Percentiles rank a stretch among this genome's conserved stretches.
phyloP scores from a whole-genome alignment of 2,113 vertebrate species.

The Acanthisitta chloris region DNA sequence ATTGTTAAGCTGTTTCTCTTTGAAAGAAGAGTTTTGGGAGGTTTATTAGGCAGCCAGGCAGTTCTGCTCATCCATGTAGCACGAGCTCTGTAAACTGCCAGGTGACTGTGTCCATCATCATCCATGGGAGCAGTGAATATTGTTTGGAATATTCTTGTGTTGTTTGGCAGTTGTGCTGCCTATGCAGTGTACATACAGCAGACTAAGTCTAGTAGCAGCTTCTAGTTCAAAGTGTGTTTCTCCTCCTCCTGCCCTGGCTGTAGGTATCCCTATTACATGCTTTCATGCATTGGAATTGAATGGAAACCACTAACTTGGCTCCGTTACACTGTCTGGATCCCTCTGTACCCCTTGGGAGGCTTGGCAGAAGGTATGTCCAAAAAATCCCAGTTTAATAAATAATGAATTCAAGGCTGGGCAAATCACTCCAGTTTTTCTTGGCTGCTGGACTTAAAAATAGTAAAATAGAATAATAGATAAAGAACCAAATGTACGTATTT shows the following conservation, averaged over 20 bases:
- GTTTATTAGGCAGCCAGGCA: not conserved
- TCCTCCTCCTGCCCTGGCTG: not conserved
- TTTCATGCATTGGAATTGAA: constrained; percentile 87
- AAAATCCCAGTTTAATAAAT: not conserved
- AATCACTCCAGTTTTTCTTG: not conserved
- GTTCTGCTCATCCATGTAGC: not conserved
- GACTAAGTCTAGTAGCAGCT: not conserved
- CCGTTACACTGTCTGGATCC: constrained; percentile 92
- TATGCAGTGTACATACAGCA: not conserved
- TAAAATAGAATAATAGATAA: not conserved
- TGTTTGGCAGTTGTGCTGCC: not conserved
- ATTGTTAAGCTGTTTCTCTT: not conserved
- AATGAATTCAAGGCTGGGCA: not conserved
- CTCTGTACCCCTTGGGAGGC: constrained; percentile 87
- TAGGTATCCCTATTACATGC: constrained; percentile 97
- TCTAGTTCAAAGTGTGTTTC: not conserved
- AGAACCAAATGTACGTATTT: not conserved
- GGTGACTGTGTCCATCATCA: not conserved
- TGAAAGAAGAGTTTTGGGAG: not conserved
- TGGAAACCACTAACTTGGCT: constrained; percentile 95
- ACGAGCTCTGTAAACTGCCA: not conserved
- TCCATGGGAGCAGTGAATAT: not conserved
- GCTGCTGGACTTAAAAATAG: not conserved
- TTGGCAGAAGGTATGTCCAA: constrained; percentile 86
- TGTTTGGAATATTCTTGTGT: not conserved